Evolutionary conservation across 2,113 vertebrate genomes (phyloP).

Genomic region (Triplophysa tibetana): DNA sequence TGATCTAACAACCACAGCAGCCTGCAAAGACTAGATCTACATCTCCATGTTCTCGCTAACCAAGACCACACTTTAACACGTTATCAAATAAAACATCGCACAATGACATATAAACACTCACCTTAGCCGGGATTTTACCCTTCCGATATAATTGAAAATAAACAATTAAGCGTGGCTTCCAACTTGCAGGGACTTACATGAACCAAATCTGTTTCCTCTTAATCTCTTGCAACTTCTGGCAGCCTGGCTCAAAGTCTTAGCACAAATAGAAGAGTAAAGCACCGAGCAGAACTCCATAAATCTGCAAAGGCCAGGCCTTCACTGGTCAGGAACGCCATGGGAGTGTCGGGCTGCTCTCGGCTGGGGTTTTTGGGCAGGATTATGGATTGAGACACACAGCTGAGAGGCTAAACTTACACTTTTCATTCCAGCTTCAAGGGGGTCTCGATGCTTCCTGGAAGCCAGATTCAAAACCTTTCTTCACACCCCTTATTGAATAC

Average conservation of each 20-base stretch:
- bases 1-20: slow-evolving; percentile 13
- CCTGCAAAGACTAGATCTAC: background rate
- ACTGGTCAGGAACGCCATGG: slow-evolving; percentile 72
- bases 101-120: slow-evolving; percentile 43
- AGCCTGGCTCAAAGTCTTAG: slow-evolving; percentile 65
- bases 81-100: background rate
- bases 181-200: background rate
- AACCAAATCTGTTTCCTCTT: slow-evolving; percentile 42
- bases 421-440: slow-evolving; percentile 78
- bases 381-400: slow-evolving; percentile 80
- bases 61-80: background rate
- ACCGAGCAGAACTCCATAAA: slow-evolving; percentile 68
- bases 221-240: slow-evolving; percentile 56
- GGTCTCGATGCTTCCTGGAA: slow-evolving; percentile 73
- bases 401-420: slow-evolving; percentile 81
- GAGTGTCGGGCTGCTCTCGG: slow-evolving; percentile 75
- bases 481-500: slow-evolving; percentile 50
- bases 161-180: background rate
- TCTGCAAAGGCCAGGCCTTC: slow-evolving; percentile 66
- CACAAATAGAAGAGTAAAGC: slow-evolving; percentile 69
- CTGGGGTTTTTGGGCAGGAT: slow-evolving; percentile 77
- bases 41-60: background rate
- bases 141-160: background rate
- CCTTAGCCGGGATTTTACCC: slow-evolving; percentile 32
- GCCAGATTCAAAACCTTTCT: slow-evolving; percentile 67